A percentile compares a stretch with the other conserved stretches of the same genome.
phyloP scores from a whole-genome alignment of 2,888 invertebrate genomes.

The Drosophila siamana region DNA sequence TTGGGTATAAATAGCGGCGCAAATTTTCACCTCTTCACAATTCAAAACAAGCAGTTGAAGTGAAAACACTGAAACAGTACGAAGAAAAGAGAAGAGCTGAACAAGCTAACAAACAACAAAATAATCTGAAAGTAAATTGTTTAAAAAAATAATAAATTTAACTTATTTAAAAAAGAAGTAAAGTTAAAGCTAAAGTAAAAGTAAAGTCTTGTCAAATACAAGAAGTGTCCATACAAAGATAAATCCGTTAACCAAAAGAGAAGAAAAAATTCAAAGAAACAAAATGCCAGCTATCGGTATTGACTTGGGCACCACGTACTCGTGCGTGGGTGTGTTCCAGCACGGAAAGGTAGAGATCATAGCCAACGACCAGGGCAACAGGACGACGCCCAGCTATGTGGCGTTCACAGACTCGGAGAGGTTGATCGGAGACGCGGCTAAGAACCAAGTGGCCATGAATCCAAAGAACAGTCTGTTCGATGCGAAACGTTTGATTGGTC shows the following conservation, averaged over 20 bases:
- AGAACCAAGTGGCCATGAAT: constrained; percentile 95
- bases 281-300: constrained; percentile 50
- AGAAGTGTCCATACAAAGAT: not conserved
- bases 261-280: not conserved
- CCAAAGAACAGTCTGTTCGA: constrained; percentile 96
- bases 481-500: constrained; percentile 97
- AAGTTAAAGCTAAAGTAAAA: not conserved
- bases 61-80: constrained; percentile 5
- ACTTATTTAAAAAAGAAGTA: not conserved
- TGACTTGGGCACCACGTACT: constrained; percentile 89
- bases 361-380: constrained; percentile 93
- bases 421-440: constrained; percentile 93
- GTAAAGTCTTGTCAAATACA: not conserved
- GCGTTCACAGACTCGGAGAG: constrained; percentile 94
- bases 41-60: constrained; percentile 41
- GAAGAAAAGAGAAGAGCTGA: not conserved
- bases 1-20: constrained; percentile 55
- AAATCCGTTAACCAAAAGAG: not conserved
- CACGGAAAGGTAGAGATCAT: constrained; percentile 93
- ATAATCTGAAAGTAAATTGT: too few relatives aligned
- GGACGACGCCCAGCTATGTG: constrained; percentile 92
- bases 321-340: constrained; percentile 93
- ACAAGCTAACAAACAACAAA: not conserved
- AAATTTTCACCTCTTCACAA: constrained; percentile 28
- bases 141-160: not conserved